phyloP scores from a whole-genome alignment of 2,113 vertebrate genomes.

The Elachura formosa region DNA sequence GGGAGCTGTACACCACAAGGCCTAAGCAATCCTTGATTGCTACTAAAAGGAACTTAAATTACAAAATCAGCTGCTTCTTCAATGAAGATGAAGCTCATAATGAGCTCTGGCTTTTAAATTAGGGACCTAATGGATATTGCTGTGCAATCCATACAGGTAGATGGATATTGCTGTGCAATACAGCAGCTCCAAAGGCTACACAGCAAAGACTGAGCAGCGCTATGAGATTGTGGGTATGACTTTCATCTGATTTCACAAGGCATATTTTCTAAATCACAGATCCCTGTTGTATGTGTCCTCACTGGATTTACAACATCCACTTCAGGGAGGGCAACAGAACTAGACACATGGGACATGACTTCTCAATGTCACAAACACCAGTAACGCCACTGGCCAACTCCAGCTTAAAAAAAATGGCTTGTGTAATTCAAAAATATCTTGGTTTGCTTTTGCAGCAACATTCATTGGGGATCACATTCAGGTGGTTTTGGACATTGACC shows the following conservation, averaged over 20 bases:
- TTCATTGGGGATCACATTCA: neutral
- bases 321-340: neutral
- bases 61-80: neutral
- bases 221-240: neutral
- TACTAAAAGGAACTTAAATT: neutral
- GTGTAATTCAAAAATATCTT: neutral
- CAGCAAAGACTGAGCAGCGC: neutral
- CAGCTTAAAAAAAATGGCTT: neutral
- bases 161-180: accelerated
- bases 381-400: neutral
- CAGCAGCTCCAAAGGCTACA: neutral
- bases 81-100: neutral
- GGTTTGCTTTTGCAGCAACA: neutral
- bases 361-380: neutral
- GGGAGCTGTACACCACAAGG: neutral
- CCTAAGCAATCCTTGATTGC: neutral
- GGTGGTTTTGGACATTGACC: neutral
- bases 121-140: neutral
- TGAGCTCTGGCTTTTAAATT: neutral
- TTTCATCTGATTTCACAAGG: neutral
- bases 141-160: neutral
- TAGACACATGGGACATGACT: neutral
- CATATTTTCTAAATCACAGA: neutral
- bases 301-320: neutral
- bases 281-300: neutral